Evolutionary conservation across 2,888 invertebrate genomes (phyloP).

Genomic region (Erynnis tages): DNA sequence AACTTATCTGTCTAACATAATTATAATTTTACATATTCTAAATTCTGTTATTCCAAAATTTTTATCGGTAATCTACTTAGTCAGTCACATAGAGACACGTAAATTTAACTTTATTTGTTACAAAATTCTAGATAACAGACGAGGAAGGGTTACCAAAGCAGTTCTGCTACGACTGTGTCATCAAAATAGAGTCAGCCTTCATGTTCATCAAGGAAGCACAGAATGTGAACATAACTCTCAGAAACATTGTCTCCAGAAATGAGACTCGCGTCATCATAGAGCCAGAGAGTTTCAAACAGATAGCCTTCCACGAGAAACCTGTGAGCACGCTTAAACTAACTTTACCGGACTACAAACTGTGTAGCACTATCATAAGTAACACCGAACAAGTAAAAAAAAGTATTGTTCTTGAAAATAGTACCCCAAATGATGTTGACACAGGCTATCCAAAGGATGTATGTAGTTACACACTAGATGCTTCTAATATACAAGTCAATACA

Average conservation of each 20-base stretch:
- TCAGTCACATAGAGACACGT: too few relatives aligned
- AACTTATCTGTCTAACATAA: too few relatives aligned
- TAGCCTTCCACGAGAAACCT: conserved; percentile 30
- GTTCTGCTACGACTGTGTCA: conserved; percentile 73
- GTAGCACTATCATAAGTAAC: conserved; percentile 40
- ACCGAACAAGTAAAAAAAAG: conserved; percentile 35
- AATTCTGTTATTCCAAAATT: too few relatives aligned
- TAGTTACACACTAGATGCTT: too few relatives aligned
- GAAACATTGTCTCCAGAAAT: conserved; percentile 54
- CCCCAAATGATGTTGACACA: conserved; percentile 25
- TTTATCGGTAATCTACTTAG: too few relatives aligned
- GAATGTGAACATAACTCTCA: conserved; percentile 57
- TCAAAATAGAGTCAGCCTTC: conserved; percentile 73
- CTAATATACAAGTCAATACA: too few relatives aligned
- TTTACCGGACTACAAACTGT: conserved; percentile 55
- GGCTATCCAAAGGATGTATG: background rate
- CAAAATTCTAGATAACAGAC: conserved; percentile 47
- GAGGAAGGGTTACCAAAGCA: conserved; percentile 73
- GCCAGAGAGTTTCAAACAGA: conserved; percentile 40
- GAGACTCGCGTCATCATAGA: conserved; percentile 57
- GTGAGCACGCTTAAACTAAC: conserved; percentile 45
- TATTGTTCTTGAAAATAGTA: conserved; percentile 26
- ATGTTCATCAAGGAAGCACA: conserved; percentile 70
- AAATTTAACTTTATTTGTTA: background rate
- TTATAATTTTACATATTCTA: too few relatives aligned